phyloP scores from a whole-genome alignment of 2,113 vertebrate species.

The Gasterosteus nipponicus region DNA sequence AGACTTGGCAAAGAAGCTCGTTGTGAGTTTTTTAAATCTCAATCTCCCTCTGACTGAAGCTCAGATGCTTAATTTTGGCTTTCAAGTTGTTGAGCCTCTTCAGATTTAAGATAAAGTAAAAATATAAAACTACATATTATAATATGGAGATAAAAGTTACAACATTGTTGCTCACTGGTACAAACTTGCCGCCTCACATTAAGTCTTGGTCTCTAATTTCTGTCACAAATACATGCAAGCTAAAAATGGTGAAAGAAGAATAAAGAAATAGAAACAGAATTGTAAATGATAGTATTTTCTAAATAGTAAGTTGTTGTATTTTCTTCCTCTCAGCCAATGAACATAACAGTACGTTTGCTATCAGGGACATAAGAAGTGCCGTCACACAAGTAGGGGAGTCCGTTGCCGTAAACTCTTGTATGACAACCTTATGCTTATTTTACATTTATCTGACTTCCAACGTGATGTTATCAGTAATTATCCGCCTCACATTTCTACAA shows the following conservation, averaged over 20 bases:
- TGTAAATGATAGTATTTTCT: neutral
- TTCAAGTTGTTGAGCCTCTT: too few relatives aligned
- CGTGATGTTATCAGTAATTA: rapidly evolving
- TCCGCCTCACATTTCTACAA: rapidly evolving
- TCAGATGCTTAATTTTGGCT: too few relatives aligned
- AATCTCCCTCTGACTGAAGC: too few relatives aligned
- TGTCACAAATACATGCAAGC: neutral
- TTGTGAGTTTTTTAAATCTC: too few relatives aligned
- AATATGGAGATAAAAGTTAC: too few relatives aligned
- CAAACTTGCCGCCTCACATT: too few relatives aligned
- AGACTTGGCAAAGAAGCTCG: too few relatives aligned
- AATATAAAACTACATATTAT: too few relatives aligned
- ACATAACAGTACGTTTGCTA: neutral
- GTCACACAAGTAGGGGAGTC: neutral
- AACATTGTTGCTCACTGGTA: too few relatives aligned
- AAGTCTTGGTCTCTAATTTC: too few relatives aligned
- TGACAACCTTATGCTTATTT: neutral
- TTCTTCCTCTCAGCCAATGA: neutral
- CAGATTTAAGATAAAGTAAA: too few relatives aligned
- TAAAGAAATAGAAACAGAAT: neutral
- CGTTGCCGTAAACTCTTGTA: neutral
- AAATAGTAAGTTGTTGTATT: neutral
- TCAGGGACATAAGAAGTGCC: neutral
- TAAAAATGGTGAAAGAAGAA: neutral
- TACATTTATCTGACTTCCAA: neutral